Evolutionary conservation across 2,113 vertebrate species (phyloP).

Genomic region (Crypturellus undulatus): DNA sequence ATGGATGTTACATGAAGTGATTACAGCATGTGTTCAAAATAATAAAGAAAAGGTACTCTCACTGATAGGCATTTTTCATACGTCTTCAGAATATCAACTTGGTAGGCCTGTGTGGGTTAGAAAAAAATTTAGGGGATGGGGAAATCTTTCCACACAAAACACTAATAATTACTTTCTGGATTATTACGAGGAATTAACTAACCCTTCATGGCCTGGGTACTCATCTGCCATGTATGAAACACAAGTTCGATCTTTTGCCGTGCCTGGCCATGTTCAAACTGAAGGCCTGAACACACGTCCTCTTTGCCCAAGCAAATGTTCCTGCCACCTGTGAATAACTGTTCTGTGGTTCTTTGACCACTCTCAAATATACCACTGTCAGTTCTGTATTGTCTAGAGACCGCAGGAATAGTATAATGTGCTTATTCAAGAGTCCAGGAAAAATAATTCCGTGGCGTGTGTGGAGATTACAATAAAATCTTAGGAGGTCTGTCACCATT

Average conservation of each 20-base stretch:
- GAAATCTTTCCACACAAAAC: background rate
- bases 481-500: background rate
- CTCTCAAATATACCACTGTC: background rate
- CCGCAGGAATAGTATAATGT: background rate
- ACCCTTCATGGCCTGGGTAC: background rate
- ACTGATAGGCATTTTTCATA: background rate
- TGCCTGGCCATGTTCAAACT: background rate
- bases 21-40: background rate
- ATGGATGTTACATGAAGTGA: background rate
- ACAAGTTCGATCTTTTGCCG: background rate
- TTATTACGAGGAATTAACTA: background rate
- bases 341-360: background rate
- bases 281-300: background rate
- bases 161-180: background rate
- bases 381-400: background rate
- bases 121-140: background rate
- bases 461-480: background rate
- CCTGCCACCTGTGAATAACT: background rate
- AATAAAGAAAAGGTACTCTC: background rate
- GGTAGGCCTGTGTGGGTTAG: background rate
- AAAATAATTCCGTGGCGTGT: background rate
- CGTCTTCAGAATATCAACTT: background rate
- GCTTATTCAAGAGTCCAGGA: fast-evolving
- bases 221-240: background rate
- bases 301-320: background rate